Evolutionary conservation across 2,113 vertebrate species (phyloP).

Genomic region (Aegotheles bennettii): DNA sequence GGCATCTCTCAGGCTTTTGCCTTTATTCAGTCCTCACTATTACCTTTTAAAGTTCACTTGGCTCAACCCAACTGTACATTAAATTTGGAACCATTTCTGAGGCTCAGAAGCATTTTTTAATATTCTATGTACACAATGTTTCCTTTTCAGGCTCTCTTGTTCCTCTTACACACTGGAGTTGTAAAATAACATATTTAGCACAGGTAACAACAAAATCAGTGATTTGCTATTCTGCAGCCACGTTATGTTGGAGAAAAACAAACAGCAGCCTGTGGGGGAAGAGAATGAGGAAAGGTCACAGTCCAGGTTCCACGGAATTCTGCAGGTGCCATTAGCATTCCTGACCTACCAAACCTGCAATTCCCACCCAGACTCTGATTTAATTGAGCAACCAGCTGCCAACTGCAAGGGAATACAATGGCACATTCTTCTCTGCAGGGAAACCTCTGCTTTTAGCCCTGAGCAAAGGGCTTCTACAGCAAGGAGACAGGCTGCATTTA

Average conservation of each 20-base stretch:
- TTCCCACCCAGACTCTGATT: not conserved
- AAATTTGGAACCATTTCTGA: not conserved
- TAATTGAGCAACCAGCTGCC: not conserved
- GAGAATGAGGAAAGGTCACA: not conserved
- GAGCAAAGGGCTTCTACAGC: not conserved
- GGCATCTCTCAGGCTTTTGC: not conserved
- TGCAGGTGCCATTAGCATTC: not conserved
- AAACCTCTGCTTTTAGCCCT: not conserved
- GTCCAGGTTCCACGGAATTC: not conserved
- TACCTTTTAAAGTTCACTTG: not conserved
- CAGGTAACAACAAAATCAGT: not conserved
- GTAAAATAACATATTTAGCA: not conserved
- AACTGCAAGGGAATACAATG: not conserved
- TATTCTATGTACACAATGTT: not conserved
- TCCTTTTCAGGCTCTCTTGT: not conserved
- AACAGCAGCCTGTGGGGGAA: not conserved
- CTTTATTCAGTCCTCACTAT: not conserved
- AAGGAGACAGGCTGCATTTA: not conserved
- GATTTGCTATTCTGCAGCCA: not conserved
- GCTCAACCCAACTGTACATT: not conserved
- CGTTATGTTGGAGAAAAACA: not conserved
- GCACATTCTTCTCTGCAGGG: not conserved
- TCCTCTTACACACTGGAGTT: not conserved
- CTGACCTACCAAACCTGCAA: not conserved
- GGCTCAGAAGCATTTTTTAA: not conserved